A percentile compares a stretch with the other conserved stretches of the same genome.
phyloP scores from a whole-genome alignment of 2,797 vertebrate species.

The Ptychobarbus kaznakovi region DNA sequence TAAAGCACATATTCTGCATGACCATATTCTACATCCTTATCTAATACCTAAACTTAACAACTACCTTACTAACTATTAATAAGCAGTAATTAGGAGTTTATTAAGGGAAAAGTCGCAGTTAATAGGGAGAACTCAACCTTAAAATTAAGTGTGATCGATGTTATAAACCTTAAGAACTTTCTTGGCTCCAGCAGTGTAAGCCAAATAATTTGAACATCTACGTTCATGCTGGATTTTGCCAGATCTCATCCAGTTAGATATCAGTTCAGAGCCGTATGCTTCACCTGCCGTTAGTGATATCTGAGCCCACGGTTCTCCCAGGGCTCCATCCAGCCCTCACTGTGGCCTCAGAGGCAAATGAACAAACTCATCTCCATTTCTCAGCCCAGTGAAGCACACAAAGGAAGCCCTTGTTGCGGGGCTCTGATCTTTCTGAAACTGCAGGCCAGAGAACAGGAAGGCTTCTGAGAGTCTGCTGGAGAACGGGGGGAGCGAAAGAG shows the following conservation, averaged over 20 bases:
- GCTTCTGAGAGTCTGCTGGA: slow-evolving; percentile 64
- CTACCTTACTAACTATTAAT: not conserved
- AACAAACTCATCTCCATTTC: slow-evolving; percentile 67
- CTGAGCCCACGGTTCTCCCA: slow-evolving; percentile 58
- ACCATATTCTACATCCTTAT: not conserved
- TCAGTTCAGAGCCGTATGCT: slow-evolving; percentile 44
- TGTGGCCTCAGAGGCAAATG: slow-evolving; percentile 59
- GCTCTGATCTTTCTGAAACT: slow-evolving; percentile 57
- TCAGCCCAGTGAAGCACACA: slow-evolving; percentile 60
- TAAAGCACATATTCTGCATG: not conserved
- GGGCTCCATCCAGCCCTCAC: slow-evolving; percentile 56
- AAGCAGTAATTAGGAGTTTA: no score
- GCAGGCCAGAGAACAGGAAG: slow-evolving; percentile 63
- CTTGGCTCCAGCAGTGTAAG: not conserved
- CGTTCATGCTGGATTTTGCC: slow-evolving; percentile 2
- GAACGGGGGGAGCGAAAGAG: slow-evolving; percentile 64
- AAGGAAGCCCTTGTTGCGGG: slow-evolving; percentile 63
- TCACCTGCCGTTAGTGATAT: slow-evolving; percentile 62
- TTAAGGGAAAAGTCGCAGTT: not conserved
- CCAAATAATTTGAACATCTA: not conserved
- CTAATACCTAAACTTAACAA: not conserved
- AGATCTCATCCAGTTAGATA: slow-evolving; percentile 1
- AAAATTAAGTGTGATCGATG: not conserved
- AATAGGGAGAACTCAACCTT: not conserved
- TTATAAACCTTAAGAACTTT: not conserved